Base-by-base conservation (phyloP, 1,140 invertebrate species). In the Drosophila hydei region DNA sequence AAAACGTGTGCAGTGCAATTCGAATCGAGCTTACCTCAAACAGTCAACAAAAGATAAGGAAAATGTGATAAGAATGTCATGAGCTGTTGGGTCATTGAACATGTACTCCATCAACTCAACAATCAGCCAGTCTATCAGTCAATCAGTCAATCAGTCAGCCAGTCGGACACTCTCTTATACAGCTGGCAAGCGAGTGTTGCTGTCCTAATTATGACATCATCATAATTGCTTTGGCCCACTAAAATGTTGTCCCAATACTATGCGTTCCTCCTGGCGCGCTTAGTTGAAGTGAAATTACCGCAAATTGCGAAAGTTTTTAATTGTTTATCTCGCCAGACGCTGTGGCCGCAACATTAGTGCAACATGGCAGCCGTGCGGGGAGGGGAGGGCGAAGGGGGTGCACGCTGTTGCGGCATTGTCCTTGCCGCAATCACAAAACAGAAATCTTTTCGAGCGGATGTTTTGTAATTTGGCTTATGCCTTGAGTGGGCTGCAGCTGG, bases 281-380 rank as follows among this genome's bases (percentile, higher is more conserved):
- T 38, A 23, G 71, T 77, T 83, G 67, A 79, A 83, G 78, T 76
- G 58, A 77, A 88, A 88, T 88, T 83, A 88, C 75, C 78, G 75
- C 78, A 88, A 88, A 88, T 88, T 88, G 83, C 75, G 48, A 88
- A 88, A 88, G 83, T 88, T 88, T 87, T 88, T 88, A 88, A 88
- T 88, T 88, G 83, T 88, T 88, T 88, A 88, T 88, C 83, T 88
- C 72, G 51, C 18, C 60, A 63, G 71, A 52, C 63, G 51, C 40
- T 23, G 60, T 64, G 61, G 65, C 30, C 60, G 70, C 88, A 87
- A 83, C 83, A 88, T 88, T 83, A 87, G 61, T 70, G 78, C 83
- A 87, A 88, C 75, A 73, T 88, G 83, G 78, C 61, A 51, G 30
- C 30, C 30, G 30, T 11, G 4, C n/a, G 21, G 2, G 21, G 21